Conservation (phyloP, 2,888 invertebrate genomes). For the Nematopogon swammerdamellus region DNA sequence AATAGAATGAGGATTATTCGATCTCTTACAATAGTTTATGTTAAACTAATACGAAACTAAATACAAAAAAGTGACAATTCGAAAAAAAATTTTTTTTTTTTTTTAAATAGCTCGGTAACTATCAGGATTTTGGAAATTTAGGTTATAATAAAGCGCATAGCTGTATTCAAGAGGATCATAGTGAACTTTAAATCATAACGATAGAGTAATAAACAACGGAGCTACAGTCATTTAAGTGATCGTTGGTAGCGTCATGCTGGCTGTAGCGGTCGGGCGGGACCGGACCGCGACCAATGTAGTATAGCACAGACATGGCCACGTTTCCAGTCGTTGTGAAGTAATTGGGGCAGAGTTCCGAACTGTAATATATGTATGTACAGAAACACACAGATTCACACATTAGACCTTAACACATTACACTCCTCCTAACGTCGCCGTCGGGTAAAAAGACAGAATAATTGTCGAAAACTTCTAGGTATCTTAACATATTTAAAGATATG, state of each 20-base stretch:
- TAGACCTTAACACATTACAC: too few relatives aligned
- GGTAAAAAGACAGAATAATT: too few relatives aligned
- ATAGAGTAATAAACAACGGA: not conserved
- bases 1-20: not conserved
- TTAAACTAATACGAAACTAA: not conserved
- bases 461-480: too few relatives aligned
- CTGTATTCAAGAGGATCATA: not conserved
- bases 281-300: too few relatives aligned
- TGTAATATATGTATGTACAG: not conserved
- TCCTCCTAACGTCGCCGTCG: too few relatives aligned
- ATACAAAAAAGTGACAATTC: not conserved
- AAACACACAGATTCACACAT: too few relatives aligned
- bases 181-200: not conserved
- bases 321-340: not conserved
- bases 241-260: not conserved
- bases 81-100: not conserved
- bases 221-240: conserved; percentile 1
- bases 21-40: not conserved
- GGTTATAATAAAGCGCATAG: not conserved
- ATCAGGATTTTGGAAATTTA: not conserved
- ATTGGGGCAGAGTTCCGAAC: not conserved
- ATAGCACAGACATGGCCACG: too few relatives aligned
- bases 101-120: not conserved
- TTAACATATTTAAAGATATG: too few relatives aligned
- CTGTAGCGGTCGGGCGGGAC: too few relatives aligned